Conservation (phyloP, 2,113 vertebrate genomes). For the Ageneiosus marmoratus region DNA sequence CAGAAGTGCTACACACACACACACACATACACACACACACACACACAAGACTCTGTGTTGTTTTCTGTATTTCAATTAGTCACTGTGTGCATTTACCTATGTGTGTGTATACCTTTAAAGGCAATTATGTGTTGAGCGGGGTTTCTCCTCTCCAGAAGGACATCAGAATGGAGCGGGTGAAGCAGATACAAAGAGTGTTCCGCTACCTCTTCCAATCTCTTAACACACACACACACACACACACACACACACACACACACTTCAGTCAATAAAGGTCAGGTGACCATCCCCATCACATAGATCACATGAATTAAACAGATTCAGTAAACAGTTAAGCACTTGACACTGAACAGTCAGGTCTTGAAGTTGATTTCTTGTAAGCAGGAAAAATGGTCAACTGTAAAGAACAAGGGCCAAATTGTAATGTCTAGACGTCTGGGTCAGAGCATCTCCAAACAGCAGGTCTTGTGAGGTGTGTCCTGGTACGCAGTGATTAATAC, state of each 20-base stretch:
- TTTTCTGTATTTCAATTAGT: background rate
- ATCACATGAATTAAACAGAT: background rate
- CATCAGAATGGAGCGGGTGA: constrained; percentile 75
- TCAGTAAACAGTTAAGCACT: background rate
- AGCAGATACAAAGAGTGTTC: constrained; percentile 80
- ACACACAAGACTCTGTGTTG: background rate
- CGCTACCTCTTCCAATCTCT: constrained; percentile 46
- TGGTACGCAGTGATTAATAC: too few relatives aligned
- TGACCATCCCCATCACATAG: background rate
- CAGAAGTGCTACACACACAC: constrained; percentile 71
- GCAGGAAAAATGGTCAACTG: too few relatives aligned
- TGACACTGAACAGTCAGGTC: background rate
- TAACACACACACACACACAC: constrained; percentile 7
- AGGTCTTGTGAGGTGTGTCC: too few relatives aligned
- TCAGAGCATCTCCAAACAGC: too few relatives aligned
- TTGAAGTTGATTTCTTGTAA: too few relatives aligned
- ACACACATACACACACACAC: constrained; percentile 27
- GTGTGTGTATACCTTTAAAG: constrained; percentile 74
- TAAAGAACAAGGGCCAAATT: too few relatives aligned
- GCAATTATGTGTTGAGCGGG: constrained; percentile 72
- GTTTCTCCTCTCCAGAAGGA: constrained; percentile 81
- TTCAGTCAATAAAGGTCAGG: background rate
- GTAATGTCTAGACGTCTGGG: too few relatives aligned
- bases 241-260: background rate
- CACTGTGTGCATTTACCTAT: background rate